Base-by-base conservation (phyloP, 2,797 vertebrate genomes). In the Erpetoichthys calabaricus region DNA sequence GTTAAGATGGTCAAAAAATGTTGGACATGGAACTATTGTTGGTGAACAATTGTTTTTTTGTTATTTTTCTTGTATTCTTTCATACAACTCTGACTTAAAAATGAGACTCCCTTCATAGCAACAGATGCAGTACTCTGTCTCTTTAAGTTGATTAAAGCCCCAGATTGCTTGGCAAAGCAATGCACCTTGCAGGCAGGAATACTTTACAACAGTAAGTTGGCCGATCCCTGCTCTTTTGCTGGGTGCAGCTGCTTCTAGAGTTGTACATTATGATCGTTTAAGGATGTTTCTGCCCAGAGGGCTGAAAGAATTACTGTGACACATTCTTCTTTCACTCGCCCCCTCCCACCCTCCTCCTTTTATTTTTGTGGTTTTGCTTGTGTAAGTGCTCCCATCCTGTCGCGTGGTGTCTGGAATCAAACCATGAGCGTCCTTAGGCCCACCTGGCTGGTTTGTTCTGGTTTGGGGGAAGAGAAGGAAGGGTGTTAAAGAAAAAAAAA, bases 361-460 rank as follows among this genome's bases (percentile, higher is more conserved):
- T 49, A 60, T 56, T 60, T 60, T 56, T 60, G 59, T 49, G 59
- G 59, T 60, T 56, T 54, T 25, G 55, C 50, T 56, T 55, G 55
- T 60, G 59, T 54, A 60, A 54, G n/a, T 49, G 47, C 47, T 49
- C n/a, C 47, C 53, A 59, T 59, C 58, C 58, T 59, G 58, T 54
- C 58, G 49, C 43, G 51, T 51, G 58, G 50, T 46, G 44, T 43
- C 57, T 58, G 57, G 52, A 25, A 25, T 25, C 25, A 25, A 25
- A 25, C 25, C 25, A 25, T 25, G 25, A 25, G 25, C 50, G 74
- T 9, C 53, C 56, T 53, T 44, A 65, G 75, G 77, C 65, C 80
- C 78, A 77, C 83, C 75, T 80, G 81, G 78, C 79, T 69, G 75
- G 73, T 86, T 79, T 84, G 81, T 5, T 25, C 25, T 25, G 25